phyloP scores from a whole-genome alignment of 2,797 vertebrate species.

The Ciconia nigra region DNA sequence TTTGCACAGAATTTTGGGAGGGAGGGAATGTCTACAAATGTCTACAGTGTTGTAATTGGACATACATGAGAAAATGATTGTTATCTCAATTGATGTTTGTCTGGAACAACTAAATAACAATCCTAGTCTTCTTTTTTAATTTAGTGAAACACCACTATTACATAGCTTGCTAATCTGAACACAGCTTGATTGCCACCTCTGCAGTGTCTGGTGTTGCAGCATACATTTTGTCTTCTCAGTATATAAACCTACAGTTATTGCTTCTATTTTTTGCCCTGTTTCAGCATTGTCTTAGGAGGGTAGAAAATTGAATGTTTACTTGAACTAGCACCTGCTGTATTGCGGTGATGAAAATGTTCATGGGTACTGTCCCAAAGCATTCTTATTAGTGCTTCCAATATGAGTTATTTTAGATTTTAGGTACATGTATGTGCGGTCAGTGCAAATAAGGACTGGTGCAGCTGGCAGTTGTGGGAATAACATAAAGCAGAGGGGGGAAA shows the following conservation, averaged over 20 bases:
- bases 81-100: background rate
- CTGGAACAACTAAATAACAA: background rate
- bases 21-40: background rate
- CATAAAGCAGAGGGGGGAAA: background rate
- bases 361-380: background rate
- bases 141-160: background rate
- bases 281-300: background rate
- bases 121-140: background rate
- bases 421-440: accelerated
- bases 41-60: background rate
- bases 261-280: background rate
- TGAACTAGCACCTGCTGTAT: background rate
- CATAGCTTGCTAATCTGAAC: background rate
- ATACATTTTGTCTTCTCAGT: background rate
- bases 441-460: background rate
- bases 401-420: background rate
- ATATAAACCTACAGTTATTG: background rate
- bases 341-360: background rate
- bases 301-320: background rate
- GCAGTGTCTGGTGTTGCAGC: background rate
- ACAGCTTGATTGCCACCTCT: background rate
- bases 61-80: background rate
- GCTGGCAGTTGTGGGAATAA: background rate
- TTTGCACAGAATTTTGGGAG: background rate
- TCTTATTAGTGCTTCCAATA: background rate